Evolutionary conservation across 2,888 invertebrate species (phyloP).

Genomic region (Phengaris alcon): DNA sequence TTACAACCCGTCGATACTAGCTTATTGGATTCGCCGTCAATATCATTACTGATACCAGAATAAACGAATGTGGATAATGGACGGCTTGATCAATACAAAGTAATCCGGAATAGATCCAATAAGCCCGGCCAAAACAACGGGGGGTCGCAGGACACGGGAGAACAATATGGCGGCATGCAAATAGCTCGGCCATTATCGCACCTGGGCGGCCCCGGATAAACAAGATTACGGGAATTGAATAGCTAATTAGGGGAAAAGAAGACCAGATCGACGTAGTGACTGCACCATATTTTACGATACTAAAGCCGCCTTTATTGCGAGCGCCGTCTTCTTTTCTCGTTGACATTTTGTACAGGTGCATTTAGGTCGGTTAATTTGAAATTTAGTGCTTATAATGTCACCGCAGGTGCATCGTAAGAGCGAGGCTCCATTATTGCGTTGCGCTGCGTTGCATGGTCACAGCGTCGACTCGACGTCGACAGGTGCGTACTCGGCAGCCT

Average conservation of each 20-base stretch:
- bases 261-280: conserved; percentile 71
- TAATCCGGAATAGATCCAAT: conserved; percentile 78
- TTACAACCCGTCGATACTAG: conserved; percentile 44
- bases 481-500: too few relatives aligned
- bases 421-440: too few relatives aligned
- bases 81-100: conserved; percentile 77
- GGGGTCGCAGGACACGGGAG: conserved; percentile 70
- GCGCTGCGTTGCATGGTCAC: too few relatives aligned
- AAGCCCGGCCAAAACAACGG: conserved; percentile 75
- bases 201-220: conserved; percentile 77
- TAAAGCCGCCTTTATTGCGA: conserved; percentile 70
- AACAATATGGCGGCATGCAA: conserved; percentile 80
- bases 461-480: too few relatives aligned
- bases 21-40: conserved; percentile 59
- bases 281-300: conserved; percentile 74
- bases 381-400: conserved; percentile 50
- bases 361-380: conserved; percentile 55
- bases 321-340: conserved; percentile 72
- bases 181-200: conserved; percentile 79
- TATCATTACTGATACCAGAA: conserved; percentile 74
- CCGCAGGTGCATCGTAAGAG: conserved; percentile 21
- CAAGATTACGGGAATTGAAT: conserved; percentile 80
- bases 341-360: conserved; percentile 67
- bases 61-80: conserved; percentile 77
- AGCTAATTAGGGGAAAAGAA: conserved; percentile 79